Evolutionary conservation across 2,113 vertebrate species (phyloP).

Genomic region (Apeltes quadracus): DNA sequence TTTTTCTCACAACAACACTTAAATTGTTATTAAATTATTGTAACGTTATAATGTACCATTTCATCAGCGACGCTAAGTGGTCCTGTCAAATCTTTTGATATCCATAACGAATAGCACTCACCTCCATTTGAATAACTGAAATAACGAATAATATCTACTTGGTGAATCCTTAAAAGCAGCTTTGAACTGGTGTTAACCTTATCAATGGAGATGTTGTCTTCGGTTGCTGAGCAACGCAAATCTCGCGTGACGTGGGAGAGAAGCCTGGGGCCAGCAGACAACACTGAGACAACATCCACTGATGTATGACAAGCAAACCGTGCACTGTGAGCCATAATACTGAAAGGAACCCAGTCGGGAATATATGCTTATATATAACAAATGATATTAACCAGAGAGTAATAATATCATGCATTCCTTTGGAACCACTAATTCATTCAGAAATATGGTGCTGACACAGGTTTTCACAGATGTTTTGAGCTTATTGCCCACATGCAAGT

Average conservation of each 20-base stretch:
- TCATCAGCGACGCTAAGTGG: background rate
- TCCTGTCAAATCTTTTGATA: background rate
- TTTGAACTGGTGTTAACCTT: background rate
- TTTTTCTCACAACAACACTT: background rate
- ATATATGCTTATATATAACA: background rate
- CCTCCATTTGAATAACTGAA: slow-evolving; percentile 42
- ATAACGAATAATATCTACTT: background rate
- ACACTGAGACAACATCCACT: background rate
- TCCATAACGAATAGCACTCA: background rate
- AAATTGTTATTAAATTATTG: background rate
- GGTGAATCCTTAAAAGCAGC: background rate
- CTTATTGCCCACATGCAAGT: background rate
- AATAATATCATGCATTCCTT: background rate
- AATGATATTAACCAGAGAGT: background rate
- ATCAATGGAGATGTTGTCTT: slow-evolving; percentile 21
- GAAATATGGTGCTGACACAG: background rate
- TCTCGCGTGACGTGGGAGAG: slow-evolving; percentile 64
- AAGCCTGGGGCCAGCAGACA: background rate
- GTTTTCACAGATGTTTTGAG: background rate
- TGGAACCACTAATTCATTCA: background rate
- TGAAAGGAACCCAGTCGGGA: background rate
- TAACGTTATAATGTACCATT: background rate
- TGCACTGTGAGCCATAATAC: background rate
- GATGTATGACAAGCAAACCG: background rate
- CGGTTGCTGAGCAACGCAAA: slow-evolving; percentile 46